These are phyloP conservation scores for Phortica variegata DNA, from an alignment of 1,140 invertebrate species.

Conservation along the genomic window DNA sequence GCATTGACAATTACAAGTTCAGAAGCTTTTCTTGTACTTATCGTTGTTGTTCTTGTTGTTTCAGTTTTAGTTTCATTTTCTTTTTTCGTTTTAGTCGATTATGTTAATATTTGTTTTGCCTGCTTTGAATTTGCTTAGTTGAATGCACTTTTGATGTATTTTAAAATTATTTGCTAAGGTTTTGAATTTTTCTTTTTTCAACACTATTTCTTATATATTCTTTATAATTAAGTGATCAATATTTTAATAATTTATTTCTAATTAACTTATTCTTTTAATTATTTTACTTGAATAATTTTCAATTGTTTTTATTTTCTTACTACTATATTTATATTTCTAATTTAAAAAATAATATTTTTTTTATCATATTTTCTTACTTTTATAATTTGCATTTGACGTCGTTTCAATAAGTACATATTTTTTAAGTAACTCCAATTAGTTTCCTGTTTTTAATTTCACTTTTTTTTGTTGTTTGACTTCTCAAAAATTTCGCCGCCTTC, in stretches of 20 bases:
- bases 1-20: background rate
- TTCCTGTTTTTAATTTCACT: no score
- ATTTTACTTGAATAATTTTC: background rate
- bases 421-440: no score
- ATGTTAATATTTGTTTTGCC: constrained; percentile 1
- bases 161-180: constrained; percentile 2
- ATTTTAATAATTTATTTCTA: constrained; percentile 7
- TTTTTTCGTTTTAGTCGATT: background rate
- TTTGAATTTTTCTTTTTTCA: background rate
- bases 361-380: no score
- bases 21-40: background rate
- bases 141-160: constrained; percentile 44
- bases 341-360: no score
- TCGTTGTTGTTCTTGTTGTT: constrained; percentile 2
- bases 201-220: no score
- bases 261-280: constrained; percentile 13
- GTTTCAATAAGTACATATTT: no score
- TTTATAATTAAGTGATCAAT: constrained; percentile 2
- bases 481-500: no score
- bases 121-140: constrained; percentile 27
- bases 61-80: constrained; percentile 3
- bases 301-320: background rate
- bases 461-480: no score
- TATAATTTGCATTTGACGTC: no score
- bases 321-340: no score